Evolutionary conservation across 2,797 vertebrate genomes (phyloP), one percentile per base, ranked within the genome.

Genomic region (Centropyge bicolor): DNA sequence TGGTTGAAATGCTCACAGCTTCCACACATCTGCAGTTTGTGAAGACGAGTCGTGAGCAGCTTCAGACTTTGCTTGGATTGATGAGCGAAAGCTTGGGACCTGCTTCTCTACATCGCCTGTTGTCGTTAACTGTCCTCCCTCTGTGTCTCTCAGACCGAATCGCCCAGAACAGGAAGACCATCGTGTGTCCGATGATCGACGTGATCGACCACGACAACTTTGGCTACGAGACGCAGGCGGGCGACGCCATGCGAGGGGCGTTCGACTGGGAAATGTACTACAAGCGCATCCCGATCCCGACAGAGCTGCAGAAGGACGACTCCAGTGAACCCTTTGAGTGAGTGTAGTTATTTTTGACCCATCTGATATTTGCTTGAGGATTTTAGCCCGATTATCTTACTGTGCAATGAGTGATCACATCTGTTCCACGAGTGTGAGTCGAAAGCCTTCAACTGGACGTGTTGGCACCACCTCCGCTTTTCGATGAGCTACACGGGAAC

Each of bases 211-310:
- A 99, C 0, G 97, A 99, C 70, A 96, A 98, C 94, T 99, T 99
- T 24, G 97, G 96, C 31, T 99, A 99, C 0, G 97, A 97, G 90
- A 97, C 97, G 0, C 98, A 99, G 93, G 97, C 97, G 0, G 98
- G 98, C 3, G 98, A 99, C 0, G 98, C 98, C 14, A 99, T 99
- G 98, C 88, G 98, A 54, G 98, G 98, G 0, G 98, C 97, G 0
- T 99, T 99, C 14, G 98, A 99, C 94, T 99, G 98, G 98, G 98
- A 99, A 88, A 98, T 99, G 98, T 99, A 97, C 94, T 99, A 99
- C 94, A 99, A 99, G 76, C 95, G 98, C 59, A 98, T 99, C 84
- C 98, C 98, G 1, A 99, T 99, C 85, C 98, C 98, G 31, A 31
- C 95, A 0, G 95, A 97, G 81, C 81, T 99, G 70, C 96, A 97